Evolutionary conservation across 1,140 invertebrate species (phyloP).

Genomic region (Onthophagus taurus): DNA sequence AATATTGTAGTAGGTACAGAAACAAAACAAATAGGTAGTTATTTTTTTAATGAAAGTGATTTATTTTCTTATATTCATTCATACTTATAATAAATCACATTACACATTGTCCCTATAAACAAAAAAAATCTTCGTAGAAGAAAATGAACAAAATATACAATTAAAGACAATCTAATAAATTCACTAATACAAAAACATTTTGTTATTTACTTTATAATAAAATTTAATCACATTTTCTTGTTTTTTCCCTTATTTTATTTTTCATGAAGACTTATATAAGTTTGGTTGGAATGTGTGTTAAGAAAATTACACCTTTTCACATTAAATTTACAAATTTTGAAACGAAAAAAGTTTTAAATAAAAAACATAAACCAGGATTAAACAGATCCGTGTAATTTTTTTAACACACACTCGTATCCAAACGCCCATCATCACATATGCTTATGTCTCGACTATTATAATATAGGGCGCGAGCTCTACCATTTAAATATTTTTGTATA

Average conservation of each 20-base stretch:
- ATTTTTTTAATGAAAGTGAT: constrained; percentile 24
- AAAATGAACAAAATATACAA: constrained; percentile 15
- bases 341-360: not conserved
- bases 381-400: constrained; percentile 3
- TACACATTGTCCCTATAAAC: constrained; percentile 24
- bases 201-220: constrained; percentile 19
- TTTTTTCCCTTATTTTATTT: constrained; percentile 18
- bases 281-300: constrained; percentile 13
- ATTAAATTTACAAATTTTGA: constrained; percentile 11
- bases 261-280: constrained; percentile 15
- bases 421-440: constrained; percentile 36
- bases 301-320: too few species aligned
- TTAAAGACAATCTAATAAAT: constrained; percentile 18
- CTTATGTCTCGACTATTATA: constrained; percentile 31
- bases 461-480: constrained; percentile 29
- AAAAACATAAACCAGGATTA: constrained; percentile 5
- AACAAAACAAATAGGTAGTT: too few species aligned
- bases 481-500: constrained; percentile 33
- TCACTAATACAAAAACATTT: constrained; percentile 20
- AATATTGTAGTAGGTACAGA: too few species aligned
- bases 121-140: constrained; percentile 22
- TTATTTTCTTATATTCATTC: constrained; percentile 22
- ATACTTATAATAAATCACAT: constrained; percentile 22
- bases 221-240: constrained; percentile 20
- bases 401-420: constrained; percentile 21